Conservation (phyloP, 2,113 vertebrate genomes). For the Plecturocebus donacophilus region DNA sequence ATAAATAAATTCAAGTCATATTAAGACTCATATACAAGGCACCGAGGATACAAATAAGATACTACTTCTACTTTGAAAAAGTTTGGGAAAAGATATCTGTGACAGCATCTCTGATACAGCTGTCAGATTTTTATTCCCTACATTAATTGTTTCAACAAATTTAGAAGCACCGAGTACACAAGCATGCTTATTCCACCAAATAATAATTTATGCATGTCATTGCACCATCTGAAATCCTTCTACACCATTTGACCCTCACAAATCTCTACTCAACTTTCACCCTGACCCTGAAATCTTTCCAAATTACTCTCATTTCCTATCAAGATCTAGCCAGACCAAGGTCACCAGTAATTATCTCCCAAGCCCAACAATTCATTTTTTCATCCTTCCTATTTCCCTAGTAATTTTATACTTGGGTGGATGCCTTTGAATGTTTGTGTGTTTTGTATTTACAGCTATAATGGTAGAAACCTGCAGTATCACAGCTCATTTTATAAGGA, state of each 20-base stretch:
- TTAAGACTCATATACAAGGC: neutral
- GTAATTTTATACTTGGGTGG: constrained; percentile 20
- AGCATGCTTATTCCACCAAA: neutral
- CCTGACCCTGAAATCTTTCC: neutral
- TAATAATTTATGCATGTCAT: neutral
- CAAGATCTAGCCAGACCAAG: neutral
- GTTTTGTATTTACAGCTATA: constrained; percentile 32
- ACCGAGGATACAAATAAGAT: neutral
- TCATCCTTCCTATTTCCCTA: neutral
- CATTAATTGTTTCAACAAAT: constrained; percentile 8
- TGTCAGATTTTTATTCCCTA: neutral
- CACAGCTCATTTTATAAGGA: constrained; percentile 47
- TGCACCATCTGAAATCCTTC: neutral
- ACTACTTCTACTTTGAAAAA: neutral
- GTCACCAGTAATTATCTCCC: neutral
- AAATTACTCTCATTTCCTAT: neutral
- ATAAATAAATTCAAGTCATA: constrained; percentile 16
- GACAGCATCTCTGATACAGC: neutral
- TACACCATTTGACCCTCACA: neutral
- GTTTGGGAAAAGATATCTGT: neutral
- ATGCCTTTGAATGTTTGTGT: neutral
- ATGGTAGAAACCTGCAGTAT: constrained; percentile 17
- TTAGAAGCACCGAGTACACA: neutral
- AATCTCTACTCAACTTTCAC: constrained; percentile 3
- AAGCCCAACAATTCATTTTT: neutral